Evolutionary conservation across 2,113 vertebrate genomes (phyloP).

Genomic region (Chloropsis cyanopogon): DNA sequence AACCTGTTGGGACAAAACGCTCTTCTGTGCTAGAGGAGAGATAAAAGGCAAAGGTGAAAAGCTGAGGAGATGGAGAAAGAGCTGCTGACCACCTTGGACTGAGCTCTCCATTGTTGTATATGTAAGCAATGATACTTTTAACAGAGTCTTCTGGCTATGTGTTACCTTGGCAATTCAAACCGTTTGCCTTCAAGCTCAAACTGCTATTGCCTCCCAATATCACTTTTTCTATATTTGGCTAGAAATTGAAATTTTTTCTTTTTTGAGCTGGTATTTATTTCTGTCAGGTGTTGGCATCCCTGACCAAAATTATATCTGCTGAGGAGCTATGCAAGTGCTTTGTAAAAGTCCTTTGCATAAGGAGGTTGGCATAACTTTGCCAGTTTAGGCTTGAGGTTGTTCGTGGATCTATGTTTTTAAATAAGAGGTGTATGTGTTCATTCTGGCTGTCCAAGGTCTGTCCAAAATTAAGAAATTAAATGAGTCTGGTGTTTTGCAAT

Average conservation of each 20-base stretch:
- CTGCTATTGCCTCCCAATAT: background rate
- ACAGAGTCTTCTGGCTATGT: background rate
- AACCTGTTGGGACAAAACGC: background rate
- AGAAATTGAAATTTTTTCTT: background rate
- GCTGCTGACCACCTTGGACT: background rate
- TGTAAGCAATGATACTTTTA: background rate
- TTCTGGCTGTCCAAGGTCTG: background rate
- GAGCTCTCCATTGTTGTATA: background rate
- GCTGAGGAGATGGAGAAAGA: background rate
- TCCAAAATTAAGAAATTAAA: background rate
- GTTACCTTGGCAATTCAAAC: background rate
- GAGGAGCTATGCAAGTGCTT: background rate
- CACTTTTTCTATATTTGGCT: background rate
- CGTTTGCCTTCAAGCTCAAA: background rate
- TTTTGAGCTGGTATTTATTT: background rate
- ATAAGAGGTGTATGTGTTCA: background rate
- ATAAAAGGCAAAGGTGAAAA: background rate
- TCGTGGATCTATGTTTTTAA: background rate
- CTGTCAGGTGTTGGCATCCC: background rate
- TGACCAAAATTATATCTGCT: background rate
- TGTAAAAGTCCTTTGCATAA: background rate
- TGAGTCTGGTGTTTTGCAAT: background rate
- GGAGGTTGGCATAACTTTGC: background rate
- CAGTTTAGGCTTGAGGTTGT: background rate
- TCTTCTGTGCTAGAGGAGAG: background rate